Evolutionary conservation across 2,888 invertebrate species (phyloP), one percentile per base, ranked within the genome.

Genomic region (Mactromeris polynyma): DNA sequence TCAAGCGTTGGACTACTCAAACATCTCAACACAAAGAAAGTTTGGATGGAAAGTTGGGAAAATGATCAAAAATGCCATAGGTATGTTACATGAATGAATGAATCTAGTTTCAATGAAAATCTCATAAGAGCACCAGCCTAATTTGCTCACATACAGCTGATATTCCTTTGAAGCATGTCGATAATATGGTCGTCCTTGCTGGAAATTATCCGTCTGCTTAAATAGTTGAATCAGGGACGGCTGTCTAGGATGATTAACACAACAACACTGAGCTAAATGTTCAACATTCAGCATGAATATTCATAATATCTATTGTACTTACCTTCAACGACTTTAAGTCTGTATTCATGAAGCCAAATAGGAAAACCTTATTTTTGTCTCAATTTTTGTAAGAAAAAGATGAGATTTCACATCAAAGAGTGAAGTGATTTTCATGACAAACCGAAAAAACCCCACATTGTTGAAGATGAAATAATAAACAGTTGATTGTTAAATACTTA

Each of bases 11-110:
- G 73, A 36, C 6, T 3, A 33, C 3, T 73, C 33, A 73, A 73
- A 73, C 36, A 73, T 58, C 58, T 58, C 46, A n/a, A 58, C 58
- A 58, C 36, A 7, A 33, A 58, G 9, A 73, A 19, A 73, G 26
- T 36, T 73, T 33, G 73, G 19, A 73, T 36, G 7, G 14, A 69
- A 69, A 73, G 31, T 73, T 33, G 14, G 73, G 36, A 11, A 33
- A 33, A 36, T 73, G 1, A 73, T 33, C 69, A 73, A 73, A 9
- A 73, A 73, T 33, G 73, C 33, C 14, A 36, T 36, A 19, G 36
- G 36, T 73, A 33, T 73, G 73, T 73, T 73, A 73, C 36, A 73
- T 73, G 73, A 73, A 73, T 6, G 33, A 33, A 73, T 73, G 73
- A 73, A 36, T 36, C 73, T 73, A 36, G 14, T 73, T 33, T 73